Conservation (phyloP, 2,888 invertebrate genomes). For the Metellina segmentata region DNA sequence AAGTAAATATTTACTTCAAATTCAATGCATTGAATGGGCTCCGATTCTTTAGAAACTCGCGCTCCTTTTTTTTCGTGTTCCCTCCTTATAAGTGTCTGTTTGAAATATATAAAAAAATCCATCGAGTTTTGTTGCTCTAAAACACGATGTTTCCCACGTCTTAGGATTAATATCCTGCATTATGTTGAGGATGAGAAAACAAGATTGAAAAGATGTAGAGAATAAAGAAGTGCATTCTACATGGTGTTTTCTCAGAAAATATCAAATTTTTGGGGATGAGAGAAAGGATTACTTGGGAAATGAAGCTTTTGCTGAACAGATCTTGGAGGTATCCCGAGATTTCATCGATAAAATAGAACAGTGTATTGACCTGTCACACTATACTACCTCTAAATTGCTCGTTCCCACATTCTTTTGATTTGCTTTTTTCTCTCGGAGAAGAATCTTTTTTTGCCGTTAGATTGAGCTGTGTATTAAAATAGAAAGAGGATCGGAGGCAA, state of each 20-base stretch:
- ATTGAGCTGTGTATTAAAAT: background rate
- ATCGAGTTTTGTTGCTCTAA: background rate
- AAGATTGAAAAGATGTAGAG: background rate
- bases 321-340: background rate
- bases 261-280: constrained; percentile 14
- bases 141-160: background rate
- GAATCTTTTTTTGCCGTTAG: background rate
- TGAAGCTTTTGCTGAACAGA: background rate
- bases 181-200: background rate
- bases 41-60: constrained; percentile 8
- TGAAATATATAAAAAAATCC: background rate
- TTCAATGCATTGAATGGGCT: constrained; percentile 27
- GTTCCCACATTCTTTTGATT: background rate
- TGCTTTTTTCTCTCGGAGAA: background rate
- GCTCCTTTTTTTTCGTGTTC: background rate
- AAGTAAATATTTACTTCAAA: constrained; percentile 45
- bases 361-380: constrained; percentile 1
- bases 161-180: constrained; percentile 1
- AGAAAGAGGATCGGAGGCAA: background rate
- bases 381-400: background rate
- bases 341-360: constrained; percentile 10
- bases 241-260: constrained; percentile 21
- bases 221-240: background rate
- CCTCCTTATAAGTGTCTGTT: background rate
- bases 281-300: constrained; percentile 20